Conservation (phyloP, 2,113 vertebrate species). For the Xiphophorus maculatus region DNA sequence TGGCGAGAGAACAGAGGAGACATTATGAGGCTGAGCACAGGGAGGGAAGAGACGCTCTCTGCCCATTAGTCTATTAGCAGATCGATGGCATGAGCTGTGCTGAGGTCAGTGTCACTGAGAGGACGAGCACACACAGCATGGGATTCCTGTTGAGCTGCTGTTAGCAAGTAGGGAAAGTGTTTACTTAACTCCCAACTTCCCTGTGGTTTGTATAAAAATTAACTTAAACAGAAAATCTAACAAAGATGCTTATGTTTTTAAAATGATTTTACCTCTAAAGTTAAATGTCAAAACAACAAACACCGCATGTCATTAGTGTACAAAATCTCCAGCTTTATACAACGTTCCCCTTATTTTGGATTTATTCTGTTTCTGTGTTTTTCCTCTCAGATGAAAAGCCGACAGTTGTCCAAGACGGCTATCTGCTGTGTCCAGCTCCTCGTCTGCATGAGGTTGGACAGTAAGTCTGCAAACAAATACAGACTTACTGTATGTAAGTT, state of each 20-base stretch:
- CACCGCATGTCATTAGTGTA: not conserved
- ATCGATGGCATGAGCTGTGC: constrained; percentile 18
- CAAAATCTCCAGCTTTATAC: not conserved
- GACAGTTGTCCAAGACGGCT: constrained; percentile 78
- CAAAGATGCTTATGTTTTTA: not conserved
- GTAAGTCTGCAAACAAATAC: constrained; percentile 81
- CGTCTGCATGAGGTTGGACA: constrained; percentile 86
- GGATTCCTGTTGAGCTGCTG: constrained; percentile 7
- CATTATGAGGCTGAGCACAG: constrained; percentile 52
- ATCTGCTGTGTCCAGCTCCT: constrained; percentile 90
- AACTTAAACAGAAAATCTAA: not conserved
- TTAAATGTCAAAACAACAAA: not conserved
- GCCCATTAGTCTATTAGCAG: constrained; percentile 58
- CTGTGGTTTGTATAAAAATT: not conserved
- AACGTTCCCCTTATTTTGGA: not conserved
- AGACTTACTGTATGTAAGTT: no score
- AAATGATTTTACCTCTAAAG: not conserved
- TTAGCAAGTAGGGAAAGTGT: not conserved
- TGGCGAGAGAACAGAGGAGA: constrained; percentile 60
- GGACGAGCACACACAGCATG: constrained; percentile 14
- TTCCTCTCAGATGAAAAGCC: constrained; percentile 85
- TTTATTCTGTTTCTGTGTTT: not conserved
- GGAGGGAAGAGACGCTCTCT: constrained; percentile 25
- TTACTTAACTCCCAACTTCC: not conserved
- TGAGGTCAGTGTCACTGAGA: constrained; percentile 17